Conservation (phyloP, 1,140 invertebrate genomes). For the Drosophila nasuta region DNA sequence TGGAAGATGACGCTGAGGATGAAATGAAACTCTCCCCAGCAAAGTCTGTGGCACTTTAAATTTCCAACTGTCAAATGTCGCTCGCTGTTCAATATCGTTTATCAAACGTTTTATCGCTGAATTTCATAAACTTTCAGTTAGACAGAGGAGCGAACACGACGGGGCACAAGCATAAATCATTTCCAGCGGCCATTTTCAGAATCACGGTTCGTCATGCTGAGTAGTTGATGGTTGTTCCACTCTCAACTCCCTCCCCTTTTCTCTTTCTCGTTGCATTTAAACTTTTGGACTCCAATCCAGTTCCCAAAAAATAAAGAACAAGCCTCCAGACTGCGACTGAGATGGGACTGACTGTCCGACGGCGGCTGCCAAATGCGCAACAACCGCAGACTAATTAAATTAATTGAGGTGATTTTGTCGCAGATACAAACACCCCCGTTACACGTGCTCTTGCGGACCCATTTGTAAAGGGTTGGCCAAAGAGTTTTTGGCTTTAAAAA, state of each 20-base stretch:
- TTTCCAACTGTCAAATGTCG: constrained; percentile 63
- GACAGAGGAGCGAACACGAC: constrained; percentile 41
- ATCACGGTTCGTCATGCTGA: constrained; percentile 68
- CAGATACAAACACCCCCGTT: constrained; percentile 57
- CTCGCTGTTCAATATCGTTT: constrained; percentile 66
- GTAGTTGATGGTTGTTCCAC: constrained; percentile 50
- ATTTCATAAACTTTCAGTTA: constrained; percentile 45
- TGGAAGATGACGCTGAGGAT: constrained; percentile 27
- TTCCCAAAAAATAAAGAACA: constrained; percentile 21
- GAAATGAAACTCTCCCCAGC: constrained; percentile 2
- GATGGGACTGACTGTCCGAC: not conserved
- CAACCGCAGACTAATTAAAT: constrained; percentile 83
- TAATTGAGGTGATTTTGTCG: constrained; percentile 82
- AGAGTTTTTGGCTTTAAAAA: constrained; percentile 49
- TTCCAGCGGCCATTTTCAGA: constrained; percentile 43
- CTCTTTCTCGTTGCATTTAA: not conserved
- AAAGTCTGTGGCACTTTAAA: not conserved
- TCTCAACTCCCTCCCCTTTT: not conserved
- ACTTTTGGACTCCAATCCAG: constrained; percentile 18
- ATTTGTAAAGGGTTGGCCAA: constrained; percentile 66
- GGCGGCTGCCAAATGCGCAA: constrained; percentile 50
- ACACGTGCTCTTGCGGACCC: constrained; percentile 27
- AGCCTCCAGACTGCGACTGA: not conserved
- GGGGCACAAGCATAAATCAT: constrained; percentile 65
- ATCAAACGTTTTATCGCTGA: constrained; percentile 62